Evolutionary conservation across 2,113 vertebrate genomes (phyloP).

Genomic region (Vulpes lagopus): DNA sequence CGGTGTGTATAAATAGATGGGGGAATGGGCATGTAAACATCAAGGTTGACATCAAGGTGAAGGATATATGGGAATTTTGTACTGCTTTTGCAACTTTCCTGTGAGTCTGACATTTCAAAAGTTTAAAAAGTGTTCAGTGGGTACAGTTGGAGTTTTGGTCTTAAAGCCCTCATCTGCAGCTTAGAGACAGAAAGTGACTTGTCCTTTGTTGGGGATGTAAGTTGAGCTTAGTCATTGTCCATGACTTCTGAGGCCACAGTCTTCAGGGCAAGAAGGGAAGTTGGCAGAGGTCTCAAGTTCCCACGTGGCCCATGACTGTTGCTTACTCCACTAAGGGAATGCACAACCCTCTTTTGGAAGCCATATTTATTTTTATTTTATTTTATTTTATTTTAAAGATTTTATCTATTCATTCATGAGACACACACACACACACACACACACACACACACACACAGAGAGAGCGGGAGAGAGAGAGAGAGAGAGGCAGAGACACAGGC

Average conservation of each 20-base stretch:
- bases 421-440: no score
- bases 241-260: neutral
- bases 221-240: neutral
- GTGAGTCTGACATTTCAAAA: constrained; percentile 6
- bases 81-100: neutral
- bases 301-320: neutral
- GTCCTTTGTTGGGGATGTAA: neutral
- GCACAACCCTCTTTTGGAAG: neutral
- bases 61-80: neutral
- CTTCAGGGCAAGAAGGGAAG: neutral
- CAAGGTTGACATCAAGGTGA: neutral
- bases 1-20: neutral
- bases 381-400: no score
- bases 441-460: no score
- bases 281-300: neutral
- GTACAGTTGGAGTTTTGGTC: neutral
- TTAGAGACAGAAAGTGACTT: neutral
- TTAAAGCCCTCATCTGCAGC: neutral
- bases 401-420: no score
- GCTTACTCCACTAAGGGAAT: neutral
- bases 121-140: neutral
- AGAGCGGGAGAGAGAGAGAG: no score
- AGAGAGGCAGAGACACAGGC: no score
- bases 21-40: neutral
- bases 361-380: no score